Base-by-base conservation (phyloP, 2,113 vertebrate species). In the Amblyopsis rosae region DNA sequence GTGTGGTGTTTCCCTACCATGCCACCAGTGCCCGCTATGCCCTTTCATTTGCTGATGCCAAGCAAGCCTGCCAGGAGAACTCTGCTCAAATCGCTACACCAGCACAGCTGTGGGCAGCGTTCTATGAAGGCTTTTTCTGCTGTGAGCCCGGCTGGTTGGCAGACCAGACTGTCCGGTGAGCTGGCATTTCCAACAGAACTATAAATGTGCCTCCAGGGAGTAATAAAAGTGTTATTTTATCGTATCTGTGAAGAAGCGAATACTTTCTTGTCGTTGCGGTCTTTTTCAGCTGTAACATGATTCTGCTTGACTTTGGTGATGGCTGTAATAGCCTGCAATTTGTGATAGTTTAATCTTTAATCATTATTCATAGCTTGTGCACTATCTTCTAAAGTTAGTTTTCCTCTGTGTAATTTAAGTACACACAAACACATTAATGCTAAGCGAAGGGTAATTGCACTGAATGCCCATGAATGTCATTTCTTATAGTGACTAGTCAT, bases 81-180 rank as follows among this genome's bases (percentile, higher is more conserved):
- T 96, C 95, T 0, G 96, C 94, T 49, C 66, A 77, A 73, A 91
- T 98, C 0, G 96, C 96, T 3, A 92, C 94, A 0, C 91, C 95
- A 0, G 85, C 90, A 19, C 96, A 98, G 85, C 93, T 99, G 70
- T 95, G 95, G 91, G 95, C 94, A 0, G 94, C 95, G 11, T 96
- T 95, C 12, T 92, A 94, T 74, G 95, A 96, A 0, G 95, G 95
- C 70, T 95, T 95, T 1, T 88, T 93, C 89, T 96, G 95, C 87
- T 99, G 97, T 9, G 93, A 96, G 0, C 93, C 95, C 0, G 96
- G 97, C 71, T 99, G 97, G 97, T 89, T 98, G 48, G 92, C 94
- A 0, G 96, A 98, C 84, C 95, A 90, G 87, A 97, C 93, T 0
- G 95, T 98, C 73, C 92, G 97, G 97, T 98, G 82, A 73, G 59